phyloP scores from a whole-genome alignment of 1,140 invertebrate species.

The Tigriopus japonicus region DNA sequence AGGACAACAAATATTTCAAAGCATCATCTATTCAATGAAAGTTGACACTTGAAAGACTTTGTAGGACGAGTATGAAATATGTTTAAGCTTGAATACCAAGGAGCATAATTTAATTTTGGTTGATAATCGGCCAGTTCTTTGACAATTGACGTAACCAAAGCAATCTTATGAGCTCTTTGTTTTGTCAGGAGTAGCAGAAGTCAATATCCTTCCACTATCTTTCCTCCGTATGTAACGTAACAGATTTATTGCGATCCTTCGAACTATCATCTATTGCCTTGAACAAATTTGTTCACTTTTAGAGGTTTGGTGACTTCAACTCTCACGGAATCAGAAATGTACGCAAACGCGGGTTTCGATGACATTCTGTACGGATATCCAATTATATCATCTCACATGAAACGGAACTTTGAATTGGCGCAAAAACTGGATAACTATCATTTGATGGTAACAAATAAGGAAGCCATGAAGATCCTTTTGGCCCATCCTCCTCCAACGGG shows the following conservation, averaged over 20 bases:
- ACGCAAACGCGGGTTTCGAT: constrained; percentile 25
- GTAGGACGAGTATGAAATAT: no score
- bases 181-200: no score
- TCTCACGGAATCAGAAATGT: constrained; percentile 24
- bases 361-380: constrained; percentile 25
- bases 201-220: no score
- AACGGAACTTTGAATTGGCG: constrained; percentile 19
- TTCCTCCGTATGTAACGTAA: no score
- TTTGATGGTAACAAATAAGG: constrained; percentile 23
- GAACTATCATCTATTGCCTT: background rate
- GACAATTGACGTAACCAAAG: no score
- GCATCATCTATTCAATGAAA: no score
- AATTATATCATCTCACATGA: constrained; percentile 21
- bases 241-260: background rate
- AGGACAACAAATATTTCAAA: no score
- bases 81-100: no score
- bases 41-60: no score
- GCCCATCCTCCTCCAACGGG: constrained; percentile 16
- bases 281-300: background rate
- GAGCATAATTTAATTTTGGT: no score
- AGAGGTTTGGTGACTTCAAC: constrained; percentile 24
- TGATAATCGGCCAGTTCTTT: no score
- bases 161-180: no score
- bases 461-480: constrained; percentile 18
- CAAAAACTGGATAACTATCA: constrained; percentile 23